Conservation (phyloP, 2,113 vertebrate genomes). For the Pollachius pollachius region DNA sequence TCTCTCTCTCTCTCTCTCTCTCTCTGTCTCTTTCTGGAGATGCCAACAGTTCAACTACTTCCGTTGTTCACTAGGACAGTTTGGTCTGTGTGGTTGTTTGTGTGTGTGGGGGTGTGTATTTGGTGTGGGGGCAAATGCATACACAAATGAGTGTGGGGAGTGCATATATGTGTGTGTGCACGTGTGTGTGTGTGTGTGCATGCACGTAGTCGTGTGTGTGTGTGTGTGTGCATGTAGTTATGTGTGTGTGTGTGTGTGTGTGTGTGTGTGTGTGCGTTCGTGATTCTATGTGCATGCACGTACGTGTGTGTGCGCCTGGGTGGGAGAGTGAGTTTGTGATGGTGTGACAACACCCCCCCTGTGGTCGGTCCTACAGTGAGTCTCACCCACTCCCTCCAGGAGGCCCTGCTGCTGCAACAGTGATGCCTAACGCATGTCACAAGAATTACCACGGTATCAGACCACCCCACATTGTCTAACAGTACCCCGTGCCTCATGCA, state of each 20-base stretch:
- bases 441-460: constrained; percentile 54
- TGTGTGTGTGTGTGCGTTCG: not conserved
- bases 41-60: constrained; percentile 30
- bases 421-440: constrained; percentile 47
- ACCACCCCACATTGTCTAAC: constrained; percentile 42
- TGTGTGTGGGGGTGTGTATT: too few relatives aligned
- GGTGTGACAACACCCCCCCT: constrained; percentile 35
- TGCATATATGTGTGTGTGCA: too few relatives aligned
- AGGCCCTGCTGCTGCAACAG: constrained; percentile 12
- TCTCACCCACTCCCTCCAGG: constrained; percentile 26
- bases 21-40: constrained; percentile 12
- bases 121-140: too few relatives aligned
- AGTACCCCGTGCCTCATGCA: constrained; percentile 14
- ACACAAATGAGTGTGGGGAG: too few relatives aligned
- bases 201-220: not conserved
- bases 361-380: constrained; percentile 44
- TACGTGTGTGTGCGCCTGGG: not conserved
- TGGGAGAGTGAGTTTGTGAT: constrained; percentile 1
- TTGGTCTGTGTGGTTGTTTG: not conserved
- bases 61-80: constrained; percentile 1
- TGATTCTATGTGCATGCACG: not conserved
- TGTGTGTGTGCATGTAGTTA: constrained; percentile 15
- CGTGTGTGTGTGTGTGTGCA: constrained; percentile 20
- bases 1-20: constrained; percentile 1
- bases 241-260: constrained; percentile 9